Evolutionary conservation across 2,113 vertebrate species (phyloP).

Genomic region (Sebastes schlegelii): DNA sequence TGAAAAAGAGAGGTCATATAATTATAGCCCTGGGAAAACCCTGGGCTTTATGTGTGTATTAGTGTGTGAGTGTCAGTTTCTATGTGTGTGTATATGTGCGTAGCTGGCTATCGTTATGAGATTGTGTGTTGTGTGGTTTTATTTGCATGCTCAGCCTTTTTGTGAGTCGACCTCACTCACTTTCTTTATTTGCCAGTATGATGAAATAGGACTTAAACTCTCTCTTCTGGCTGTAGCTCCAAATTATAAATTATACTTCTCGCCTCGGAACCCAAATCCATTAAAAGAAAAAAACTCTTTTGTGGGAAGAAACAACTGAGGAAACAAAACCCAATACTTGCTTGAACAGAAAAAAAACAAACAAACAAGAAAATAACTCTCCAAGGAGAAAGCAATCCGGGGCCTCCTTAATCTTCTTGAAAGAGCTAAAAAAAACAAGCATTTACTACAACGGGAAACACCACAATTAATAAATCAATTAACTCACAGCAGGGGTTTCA

Average conservation of each 20-base stretch:
- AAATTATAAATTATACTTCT: constrained; percentile 28
- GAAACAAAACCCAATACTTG: neutral
- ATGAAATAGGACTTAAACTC: constrained; percentile 37
- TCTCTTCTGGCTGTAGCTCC: neutral
- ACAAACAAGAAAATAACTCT: constrained; percentile 7
- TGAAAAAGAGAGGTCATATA: constrained; percentile 61
- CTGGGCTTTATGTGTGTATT: constrained; percentile 28
- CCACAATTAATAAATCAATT: neutral
- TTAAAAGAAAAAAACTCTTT: constrained; percentile 7
- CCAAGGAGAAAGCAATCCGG: neutral
- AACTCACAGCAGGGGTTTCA: neutral
- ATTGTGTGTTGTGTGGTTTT: constrained; percentile 34
- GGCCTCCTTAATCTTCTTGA: neutral
- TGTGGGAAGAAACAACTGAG: neutral
- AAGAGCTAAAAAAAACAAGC: neutral
- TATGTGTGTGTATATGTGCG: neutral
- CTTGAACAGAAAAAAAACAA: neutral
- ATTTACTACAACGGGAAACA: neutral
- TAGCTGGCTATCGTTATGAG: constrained; percentile 16
- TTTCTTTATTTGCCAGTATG: constrained; percentile 39
- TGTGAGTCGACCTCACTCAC: constrained; percentile 26
- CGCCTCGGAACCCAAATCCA: constrained; percentile 31
- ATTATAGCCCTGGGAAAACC: constrained; percentile 63
- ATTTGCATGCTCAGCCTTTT: constrained; percentile 53
- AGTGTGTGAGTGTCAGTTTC: neutral